These are phyloP conservation scores for Tringa solitaria DNA, from an alignment of 2,113 vertebrate species.

Conservation along the genomic window DNA sequence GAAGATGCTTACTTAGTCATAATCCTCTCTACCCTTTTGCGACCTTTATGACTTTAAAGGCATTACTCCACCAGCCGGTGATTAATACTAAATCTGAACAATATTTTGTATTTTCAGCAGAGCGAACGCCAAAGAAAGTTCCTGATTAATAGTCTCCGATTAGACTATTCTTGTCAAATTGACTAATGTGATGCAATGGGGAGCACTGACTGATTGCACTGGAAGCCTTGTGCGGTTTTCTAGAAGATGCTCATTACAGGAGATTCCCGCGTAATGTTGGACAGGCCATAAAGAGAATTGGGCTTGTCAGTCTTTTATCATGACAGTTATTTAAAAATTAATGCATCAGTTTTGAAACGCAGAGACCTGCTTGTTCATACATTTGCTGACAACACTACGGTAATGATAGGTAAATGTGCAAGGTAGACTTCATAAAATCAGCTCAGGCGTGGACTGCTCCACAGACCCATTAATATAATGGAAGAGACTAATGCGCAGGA, in stretches of 20 bases:
- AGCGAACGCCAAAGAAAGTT: constrained; percentile 44
- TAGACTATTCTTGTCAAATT: constrained; percentile 69
- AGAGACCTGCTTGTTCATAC: constrained; percentile 10
- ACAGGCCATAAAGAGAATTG: constrained; percentile 54
- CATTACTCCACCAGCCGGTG: not conserved
- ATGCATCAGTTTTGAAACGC: not conserved
- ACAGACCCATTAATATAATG: not conserved
- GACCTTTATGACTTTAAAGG: not conserved
- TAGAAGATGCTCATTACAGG: constrained; percentile 69
- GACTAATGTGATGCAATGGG: constrained; percentile 63
- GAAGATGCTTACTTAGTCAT: not conserved
- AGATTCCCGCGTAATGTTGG: constrained; percentile 52
- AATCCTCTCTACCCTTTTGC: not conserved
- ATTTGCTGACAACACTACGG: constrained; percentile 1
- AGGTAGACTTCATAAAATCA: not conserved
- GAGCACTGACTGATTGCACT: constrained; percentile 37
- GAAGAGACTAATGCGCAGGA: not conserved
- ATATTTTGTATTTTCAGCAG: constrained; percentile 37
- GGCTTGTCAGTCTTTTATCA: constrained; percentile 63
- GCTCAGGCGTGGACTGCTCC: not conserved
- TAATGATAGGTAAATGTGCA: constrained; percentile 12
- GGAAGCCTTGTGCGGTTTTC: constrained; percentile 57
- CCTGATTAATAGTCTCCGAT: constrained; percentile 42
- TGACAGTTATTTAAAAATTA: constrained; percentile 65
- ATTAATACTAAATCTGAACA: not conserved